Evolutionary conservation across 2,888 invertebrate genomes (phyloP), one percentile per base, ranked within the genome.

Genomic region (Athalia circularis): DNA sequence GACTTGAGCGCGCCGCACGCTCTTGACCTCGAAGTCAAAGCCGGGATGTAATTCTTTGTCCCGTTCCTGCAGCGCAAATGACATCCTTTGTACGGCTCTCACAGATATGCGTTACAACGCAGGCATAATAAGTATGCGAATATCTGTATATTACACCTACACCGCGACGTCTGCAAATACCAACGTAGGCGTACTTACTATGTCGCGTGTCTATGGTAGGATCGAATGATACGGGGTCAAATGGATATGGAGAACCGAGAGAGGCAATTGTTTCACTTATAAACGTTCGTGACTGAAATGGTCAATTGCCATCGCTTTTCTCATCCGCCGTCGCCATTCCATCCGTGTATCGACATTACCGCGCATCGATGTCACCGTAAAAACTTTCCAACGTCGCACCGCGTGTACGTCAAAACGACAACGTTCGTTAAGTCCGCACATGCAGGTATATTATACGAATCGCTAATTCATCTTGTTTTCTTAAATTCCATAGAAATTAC

Each of bases 401-500:
- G 11, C 13, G 50, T 7, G 68, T 29, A 50, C 29, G 68, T 4
- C 43, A 43, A 4, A n/a, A 4, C 11, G 11, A 54, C 7, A 54
- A n/a, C 54, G 11, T 9, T 54, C 6, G 7, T 54, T 6, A 9
- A 0, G n/a, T 54, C 9, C 11, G 29, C 29, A 4, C 5, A 4
- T 54, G 3, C n/a, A n/a, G n/a, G 54, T 54, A 29, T 54, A 11
- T 29, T 54, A 11, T 29, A 54, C 11, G 6, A 5, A 15, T 13
- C 29, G 29, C 29, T 29, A 0, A 2, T 29, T 29, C 29, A 29
- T 29, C 29, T 29, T 0, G 29, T 1, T 29, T 29, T 29, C 29
- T 29, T 29, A 29, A 29, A 29, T 29, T 29, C 2, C 29, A 29
- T 29, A 65, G 48, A 47, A 13, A 7, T 15, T 29, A 93, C 93